Evolutionary conservation across 2,113 vertebrate species (phyloP).

Genomic region (Psilopsiagon aurifrons): DNA sequence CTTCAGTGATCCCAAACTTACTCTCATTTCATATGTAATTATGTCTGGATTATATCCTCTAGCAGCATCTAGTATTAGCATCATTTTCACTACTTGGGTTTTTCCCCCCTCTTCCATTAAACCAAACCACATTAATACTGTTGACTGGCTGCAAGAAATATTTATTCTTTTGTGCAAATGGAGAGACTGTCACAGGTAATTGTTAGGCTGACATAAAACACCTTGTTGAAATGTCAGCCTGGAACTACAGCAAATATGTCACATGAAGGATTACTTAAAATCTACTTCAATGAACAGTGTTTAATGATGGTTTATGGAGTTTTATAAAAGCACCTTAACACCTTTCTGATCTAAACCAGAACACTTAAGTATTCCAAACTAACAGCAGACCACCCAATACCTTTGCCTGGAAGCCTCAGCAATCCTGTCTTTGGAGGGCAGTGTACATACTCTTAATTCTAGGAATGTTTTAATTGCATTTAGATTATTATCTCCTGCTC

Average conservation of each 20-base stretch:
- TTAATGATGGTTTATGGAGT: constrained; percentile 75
- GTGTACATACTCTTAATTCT: constrained; percentile 44
- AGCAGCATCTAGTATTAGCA: constrained; percentile 51
- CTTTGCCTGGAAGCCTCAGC: constrained; percentile 62
- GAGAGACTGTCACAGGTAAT: constrained; percentile 67
- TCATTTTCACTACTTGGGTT: constrained; percentile 43
- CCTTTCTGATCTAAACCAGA: constrained; percentile 73
- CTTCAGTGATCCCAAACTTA: not conserved
- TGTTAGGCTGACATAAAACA: constrained; percentile 68
- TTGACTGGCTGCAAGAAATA: constrained; percentile 40
- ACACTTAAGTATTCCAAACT: constrained; percentile 65
- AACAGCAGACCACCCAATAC: constrained; percentile 75
- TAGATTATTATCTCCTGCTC: constrained; percentile 67
- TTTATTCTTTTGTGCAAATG: constrained; percentile 60
- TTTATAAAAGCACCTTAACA: constrained; percentile 79
- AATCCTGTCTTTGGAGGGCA: constrained; percentile 58
- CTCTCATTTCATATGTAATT: constrained; percentile 41
- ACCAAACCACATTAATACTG: constrained; percentile 41
- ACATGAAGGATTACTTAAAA: constrained; percentile 69
- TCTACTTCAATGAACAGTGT: constrained; percentile 70
- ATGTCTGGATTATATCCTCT: constrained; percentile 39
- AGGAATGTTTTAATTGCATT: constrained; percentile 69
- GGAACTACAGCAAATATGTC: constrained; percentile 62
- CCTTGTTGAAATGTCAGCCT: constrained; percentile 71
- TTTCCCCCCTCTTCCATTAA: not conserved